These are phyloP conservation scores for Contarinia nasturtii DNA, from an alignment of 1,140 invertebrate species.

Conservation along the genomic window DNA sequence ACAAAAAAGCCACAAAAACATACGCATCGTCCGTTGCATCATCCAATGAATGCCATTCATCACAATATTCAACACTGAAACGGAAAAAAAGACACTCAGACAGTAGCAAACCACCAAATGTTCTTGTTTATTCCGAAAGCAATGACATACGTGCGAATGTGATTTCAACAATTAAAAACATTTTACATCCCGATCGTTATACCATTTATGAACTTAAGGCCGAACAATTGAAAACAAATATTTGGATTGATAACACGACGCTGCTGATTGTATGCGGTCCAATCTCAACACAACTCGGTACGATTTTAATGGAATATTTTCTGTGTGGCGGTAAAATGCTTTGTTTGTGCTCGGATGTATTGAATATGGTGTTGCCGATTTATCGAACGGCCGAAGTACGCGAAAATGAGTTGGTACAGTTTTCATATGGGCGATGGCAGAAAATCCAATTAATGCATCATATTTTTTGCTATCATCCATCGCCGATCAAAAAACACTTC, in stretches of 20 bases:
- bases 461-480: constrained; percentile 70
- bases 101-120: constrained; percentile 51
- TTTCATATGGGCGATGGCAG: constrained; percentile 65
- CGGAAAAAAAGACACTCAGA: constrained; percentile 13
- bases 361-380: constrained; percentile 53
- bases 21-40: background rate
- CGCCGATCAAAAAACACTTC: constrained; percentile 57
- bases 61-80: no score
- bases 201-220: constrained; percentile 48
- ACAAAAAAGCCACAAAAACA: background rate
- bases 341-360: constrained; percentile 62
- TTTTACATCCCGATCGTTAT: constrained; percentile 51
- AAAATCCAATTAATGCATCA: constrained; percentile 69
- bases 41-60: no score
- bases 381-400: constrained; percentile 67
- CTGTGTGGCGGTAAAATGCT: constrained; percentile 54
- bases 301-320: constrained; percentile 49
- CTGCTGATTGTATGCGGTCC: constrained; percentile 61
- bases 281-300: constrained; percentile 38
- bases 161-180: constrained; percentile 39
- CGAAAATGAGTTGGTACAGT: constrained; percentile 61
- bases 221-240: constrained; percentile 34
- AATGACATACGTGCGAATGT: constrained; percentile 47
- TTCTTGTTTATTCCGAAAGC: constrained; percentile 67
- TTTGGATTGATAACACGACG: constrained; percentile 51